phyloP scores from a whole-genome alignment of 35 echinoderm and acorn worm genomes.

The Stichopus chloronotus region DNA sequence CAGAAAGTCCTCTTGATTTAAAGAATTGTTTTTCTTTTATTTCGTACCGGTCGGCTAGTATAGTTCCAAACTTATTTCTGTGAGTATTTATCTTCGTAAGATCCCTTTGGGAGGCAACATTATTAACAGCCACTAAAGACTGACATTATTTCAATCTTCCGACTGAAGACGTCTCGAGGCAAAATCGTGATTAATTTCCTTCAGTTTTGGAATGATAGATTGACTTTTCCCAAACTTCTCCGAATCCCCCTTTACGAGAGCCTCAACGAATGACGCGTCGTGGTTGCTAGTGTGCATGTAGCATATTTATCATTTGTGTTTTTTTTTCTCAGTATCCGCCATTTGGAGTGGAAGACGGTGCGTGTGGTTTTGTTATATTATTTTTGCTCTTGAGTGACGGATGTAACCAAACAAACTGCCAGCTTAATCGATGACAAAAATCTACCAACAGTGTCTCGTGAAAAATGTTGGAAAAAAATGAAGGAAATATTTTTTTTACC shows the following conservation, averaged over 20 bases:
- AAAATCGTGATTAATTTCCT: constrained; percentile 48
- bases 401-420: constrained; percentile 44
- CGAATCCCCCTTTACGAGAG: neutral
- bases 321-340: constrained; percentile 2
- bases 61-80: neutral
- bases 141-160: constrained; percentile 56
- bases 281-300: constrained; percentile 44
- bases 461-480: neutral
- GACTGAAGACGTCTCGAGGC: constrained; percentile 46
- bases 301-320: constrained; percentile 17
- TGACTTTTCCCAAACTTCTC: constrained; percentile 40
- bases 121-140: constrained; percentile 54
- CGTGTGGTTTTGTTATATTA: constrained; percentile 44
- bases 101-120: constrained; percentile 43
- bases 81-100: constrained; percentile 14
- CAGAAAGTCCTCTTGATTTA: neutral
- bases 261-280: constrained; percentile 25
- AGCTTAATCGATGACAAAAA: constrained; percentile 42
- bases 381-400: constrained; percentile 49
- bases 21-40: neutral
- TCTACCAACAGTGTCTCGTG: constrained; percentile 8
- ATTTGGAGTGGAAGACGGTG: constrained; percentile 42
- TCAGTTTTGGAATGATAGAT: constrained; percentile 45
- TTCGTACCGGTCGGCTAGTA: neutral
- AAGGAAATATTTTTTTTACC: neutral